Conservation (phyloP, 2,797 vertebrate genomes). For the Danio jaintianensis region DNA sequence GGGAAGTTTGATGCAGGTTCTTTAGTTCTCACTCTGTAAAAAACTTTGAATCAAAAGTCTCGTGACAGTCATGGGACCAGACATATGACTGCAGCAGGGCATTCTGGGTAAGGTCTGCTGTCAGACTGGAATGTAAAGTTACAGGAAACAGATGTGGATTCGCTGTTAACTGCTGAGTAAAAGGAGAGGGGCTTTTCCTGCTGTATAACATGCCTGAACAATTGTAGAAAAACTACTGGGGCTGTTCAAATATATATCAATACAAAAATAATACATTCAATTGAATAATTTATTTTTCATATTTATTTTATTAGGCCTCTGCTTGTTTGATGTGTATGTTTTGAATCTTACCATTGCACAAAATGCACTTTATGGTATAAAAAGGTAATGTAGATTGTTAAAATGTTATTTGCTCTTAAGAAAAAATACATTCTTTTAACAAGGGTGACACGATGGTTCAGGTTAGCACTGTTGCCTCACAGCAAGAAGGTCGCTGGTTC, state of each 20-base stretch:
- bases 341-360: too few relatives aligned
- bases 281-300: background rate
- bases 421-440: too few relatives aligned
- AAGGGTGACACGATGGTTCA: too few relatives aligned
- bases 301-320: background rate
- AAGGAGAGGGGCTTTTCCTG: background rate
- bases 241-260: background rate
- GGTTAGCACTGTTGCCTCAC: too few relatives aligned
- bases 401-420: too few relatives aligned
- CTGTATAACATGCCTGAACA: background rate
- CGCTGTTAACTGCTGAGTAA: background rate
- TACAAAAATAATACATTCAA: background rate
- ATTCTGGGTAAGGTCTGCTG: conserved; percentile 57
- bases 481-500: too few relatives aligned
- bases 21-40: conserved; percentile 26
- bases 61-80: conserved; percentile 69
- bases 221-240: background rate
- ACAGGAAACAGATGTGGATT: conserved; percentile 68
- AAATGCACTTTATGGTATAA: too few relatives aligned
- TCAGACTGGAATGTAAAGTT: conserved; percentile 25
- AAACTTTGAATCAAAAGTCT: conserved; percentile 37
- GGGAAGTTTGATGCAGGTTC: conserved; percentile 11
- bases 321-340: background rate
- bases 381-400: too few relatives aligned
- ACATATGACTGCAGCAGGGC: conserved; percentile 65